Evolutionary conservation across 2,113 vertebrate genomes (phyloP).

Genomic region (Eptesicus fuscus): DNA sequence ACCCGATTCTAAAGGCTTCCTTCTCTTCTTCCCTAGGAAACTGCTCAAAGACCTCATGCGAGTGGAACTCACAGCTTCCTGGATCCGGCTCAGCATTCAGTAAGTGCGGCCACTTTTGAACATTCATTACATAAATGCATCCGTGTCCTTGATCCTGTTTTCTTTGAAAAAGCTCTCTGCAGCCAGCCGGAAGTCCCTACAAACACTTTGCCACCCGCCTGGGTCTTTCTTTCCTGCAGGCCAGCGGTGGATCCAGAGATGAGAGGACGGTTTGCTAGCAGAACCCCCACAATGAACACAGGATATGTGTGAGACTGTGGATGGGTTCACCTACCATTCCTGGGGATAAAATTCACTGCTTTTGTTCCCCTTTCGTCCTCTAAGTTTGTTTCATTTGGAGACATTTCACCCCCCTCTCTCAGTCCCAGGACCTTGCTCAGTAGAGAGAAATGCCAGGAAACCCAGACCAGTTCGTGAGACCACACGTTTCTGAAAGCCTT

Average conservation of each 20-base stretch:
- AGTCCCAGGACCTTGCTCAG: neutral
- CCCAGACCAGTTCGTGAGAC: neutral
- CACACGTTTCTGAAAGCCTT: neutral
- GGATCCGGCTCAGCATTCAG: constrained; percentile 77
- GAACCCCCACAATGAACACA: neutral
- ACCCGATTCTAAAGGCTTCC: neutral
- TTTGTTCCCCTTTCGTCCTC: neutral
- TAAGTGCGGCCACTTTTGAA: constrained; percentile 72
- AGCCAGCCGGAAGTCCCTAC: neutral
- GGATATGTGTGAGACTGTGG: neutral
- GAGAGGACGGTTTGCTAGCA: neutral
- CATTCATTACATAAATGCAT: neutral
- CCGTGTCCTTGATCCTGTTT: neutral
- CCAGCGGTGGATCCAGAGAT: accelerated
- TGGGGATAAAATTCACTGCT: neutral
- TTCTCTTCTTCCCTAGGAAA: constrained; percentile 76
- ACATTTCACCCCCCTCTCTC: accelerated
- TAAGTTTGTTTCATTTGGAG: neutral
- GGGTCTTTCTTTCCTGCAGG: neutral
- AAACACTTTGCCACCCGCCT: neutral
- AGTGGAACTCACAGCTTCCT: constrained; percentile 79
- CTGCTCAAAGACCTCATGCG: constrained; percentile 79
- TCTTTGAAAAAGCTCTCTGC: neutral
- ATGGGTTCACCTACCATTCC: neutral
- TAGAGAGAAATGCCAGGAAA: neutral